Evolutionary conservation across 2,113 vertebrate genomes (phyloP).

Genomic region (Seriola rivoliana): DNA sequence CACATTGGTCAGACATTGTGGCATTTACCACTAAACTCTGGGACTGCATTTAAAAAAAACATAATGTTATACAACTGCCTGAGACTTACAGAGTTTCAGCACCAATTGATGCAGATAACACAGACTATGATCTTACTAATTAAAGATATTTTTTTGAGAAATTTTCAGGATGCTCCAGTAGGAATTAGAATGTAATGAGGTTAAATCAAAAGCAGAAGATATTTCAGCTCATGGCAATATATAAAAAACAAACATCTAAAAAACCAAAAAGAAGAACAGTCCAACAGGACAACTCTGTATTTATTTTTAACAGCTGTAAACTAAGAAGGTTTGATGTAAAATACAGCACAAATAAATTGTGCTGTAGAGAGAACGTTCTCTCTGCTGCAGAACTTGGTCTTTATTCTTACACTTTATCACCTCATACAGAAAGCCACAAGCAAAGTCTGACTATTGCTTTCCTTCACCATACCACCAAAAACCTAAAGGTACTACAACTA

Average conservation of each 20-base stretch:
- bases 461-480: not conserved
- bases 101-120: not conserved
- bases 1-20: not conserved
- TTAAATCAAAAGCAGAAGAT: not conserved
- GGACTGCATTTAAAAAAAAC: not conserved
- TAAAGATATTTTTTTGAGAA: not conserved
- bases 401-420: not conserved
- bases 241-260: not conserved
- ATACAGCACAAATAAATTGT: not conserved
- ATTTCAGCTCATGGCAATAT: not conserved
- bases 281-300: not conserved
- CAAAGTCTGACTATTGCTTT: not conserved
- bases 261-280: not conserved
- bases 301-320: not conserved
- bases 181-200: not conserved
- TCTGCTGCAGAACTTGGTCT: not conserved
- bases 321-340: not conserved
- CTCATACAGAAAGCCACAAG: not conserved
- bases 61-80: not conserved
- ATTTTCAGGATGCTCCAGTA: not conserved
- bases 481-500: not conserved
- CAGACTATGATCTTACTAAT: not conserved
- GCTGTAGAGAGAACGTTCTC: not conserved
- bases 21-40: not conserved
- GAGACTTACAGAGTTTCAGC: not conserved